phyloP scores from a whole-genome alignment of 2,797 vertebrate species.

The Xerus rutilus region DNA sequence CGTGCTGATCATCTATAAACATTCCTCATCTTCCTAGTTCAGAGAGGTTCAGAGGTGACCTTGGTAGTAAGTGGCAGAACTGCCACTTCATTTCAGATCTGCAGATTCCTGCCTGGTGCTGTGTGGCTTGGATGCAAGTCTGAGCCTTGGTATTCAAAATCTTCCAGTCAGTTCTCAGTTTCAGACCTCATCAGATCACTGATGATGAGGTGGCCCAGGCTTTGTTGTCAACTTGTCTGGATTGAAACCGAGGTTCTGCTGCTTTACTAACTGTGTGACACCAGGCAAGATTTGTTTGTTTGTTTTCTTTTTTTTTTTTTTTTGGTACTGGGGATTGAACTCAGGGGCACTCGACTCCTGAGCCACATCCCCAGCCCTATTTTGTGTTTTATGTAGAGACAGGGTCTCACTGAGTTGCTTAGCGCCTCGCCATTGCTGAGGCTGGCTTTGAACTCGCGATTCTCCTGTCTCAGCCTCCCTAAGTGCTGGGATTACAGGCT shows the following conservation, averaged over 20 bases:
- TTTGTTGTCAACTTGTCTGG: background rate
- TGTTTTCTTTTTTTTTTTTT: too few relatives aligned
- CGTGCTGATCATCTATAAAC: background rate
- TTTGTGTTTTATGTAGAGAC: background rate
- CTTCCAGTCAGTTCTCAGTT: background rate
- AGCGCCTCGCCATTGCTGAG: too few relatives aligned
- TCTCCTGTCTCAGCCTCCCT: background rate
- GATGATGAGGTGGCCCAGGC: background rate
- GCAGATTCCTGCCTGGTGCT: background rate
- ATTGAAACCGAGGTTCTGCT: background rate
- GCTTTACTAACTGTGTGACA: background rate
- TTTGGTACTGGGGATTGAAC: too few relatives aligned
- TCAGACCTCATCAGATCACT: background rate
- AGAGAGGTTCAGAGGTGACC: background rate
- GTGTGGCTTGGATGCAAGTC: background rate
- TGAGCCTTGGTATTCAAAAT: background rate
- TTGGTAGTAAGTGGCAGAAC: background rate
- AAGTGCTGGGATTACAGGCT: background rate
- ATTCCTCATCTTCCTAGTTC: background rate
- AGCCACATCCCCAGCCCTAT: background rate
- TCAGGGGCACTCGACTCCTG: too few relatives aligned
- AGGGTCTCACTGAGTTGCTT: background rate
- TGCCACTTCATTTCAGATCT: background rate
- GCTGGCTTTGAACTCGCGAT: background rate
- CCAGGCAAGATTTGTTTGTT: background rate